Evolutionary conservation across 2,797 vertebrate species (phyloP).

Genomic region (Megaceryle alcyon): DNA sequence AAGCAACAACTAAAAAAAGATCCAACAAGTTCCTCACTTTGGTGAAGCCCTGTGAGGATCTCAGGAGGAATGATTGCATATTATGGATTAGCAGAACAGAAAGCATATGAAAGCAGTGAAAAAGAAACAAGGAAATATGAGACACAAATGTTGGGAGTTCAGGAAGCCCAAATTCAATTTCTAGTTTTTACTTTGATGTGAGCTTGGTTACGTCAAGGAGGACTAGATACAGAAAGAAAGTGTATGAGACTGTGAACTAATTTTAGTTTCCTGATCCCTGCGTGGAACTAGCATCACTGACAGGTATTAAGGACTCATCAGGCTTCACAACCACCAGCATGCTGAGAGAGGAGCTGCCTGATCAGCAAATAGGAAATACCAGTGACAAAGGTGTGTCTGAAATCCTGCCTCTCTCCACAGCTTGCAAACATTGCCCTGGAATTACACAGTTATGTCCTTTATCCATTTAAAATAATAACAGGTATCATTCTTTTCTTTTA

Average conservation of each 20-base stretch:
- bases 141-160: background rate
- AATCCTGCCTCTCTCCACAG: background rate
- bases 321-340: background rate
- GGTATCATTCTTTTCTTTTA: background rate
- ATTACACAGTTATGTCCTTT: background rate
- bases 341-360: slow-evolving; percentile 15
- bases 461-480: background rate
- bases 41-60: background rate
- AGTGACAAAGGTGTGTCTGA: background rate
- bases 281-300: slow-evolving; percentile 1
- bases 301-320: slow-evolving; percentile 47
- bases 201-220: background rate
- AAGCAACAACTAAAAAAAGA: background rate
- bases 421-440: background rate
- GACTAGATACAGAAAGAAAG: background rate
- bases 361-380: slow-evolving; percentile 17
- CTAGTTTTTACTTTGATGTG: background rate
- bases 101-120: background rate
- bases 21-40: background rate
- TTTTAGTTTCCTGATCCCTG: slow-evolving; percentile 47
- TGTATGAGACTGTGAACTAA: background rate
- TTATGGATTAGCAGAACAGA: background rate
- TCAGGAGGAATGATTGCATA: background rate
- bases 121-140: background rate
- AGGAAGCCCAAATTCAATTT: background rate